Percentiles rank a stretch among this genome's conserved stretches.
Evolutionary conservation across 2,797 vertebrate genomes (phyloP).

Genomic region (Cichlasoma orientale): DNA sequence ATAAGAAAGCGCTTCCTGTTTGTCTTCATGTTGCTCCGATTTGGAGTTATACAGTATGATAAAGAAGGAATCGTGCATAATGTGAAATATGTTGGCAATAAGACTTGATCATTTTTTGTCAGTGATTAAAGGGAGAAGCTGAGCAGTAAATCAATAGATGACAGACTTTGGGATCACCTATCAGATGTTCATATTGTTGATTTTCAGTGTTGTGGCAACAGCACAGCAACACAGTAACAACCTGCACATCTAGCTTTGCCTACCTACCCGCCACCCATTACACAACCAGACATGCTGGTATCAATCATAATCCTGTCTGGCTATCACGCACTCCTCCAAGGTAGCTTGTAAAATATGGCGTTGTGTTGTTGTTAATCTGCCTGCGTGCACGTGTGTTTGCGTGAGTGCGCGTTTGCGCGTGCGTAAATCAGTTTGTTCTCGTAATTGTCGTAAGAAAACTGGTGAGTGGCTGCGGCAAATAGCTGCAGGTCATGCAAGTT

Average conservation of each 20-base stretch:
- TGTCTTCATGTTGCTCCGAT: neutral
- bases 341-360: conserved; percentile 37
- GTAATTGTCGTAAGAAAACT: conserved; percentile 50
- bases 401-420: neutral
- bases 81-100: neutral
- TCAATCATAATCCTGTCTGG: conserved; percentile 43
- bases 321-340: conserved; percentile 27
- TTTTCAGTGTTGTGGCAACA: conserved; percentile 29
- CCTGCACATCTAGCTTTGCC: neutral
- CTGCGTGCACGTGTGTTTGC: neutral
- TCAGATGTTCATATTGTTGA: neutral
- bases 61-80: neutral
- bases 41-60: neutral
- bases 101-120: neutral
- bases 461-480: conserved; percentile 40
- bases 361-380: conserved; percentile 15
- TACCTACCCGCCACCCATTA: neutral
- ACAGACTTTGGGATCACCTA: conserved; percentile 11
- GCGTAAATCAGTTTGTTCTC: conserved; percentile 46
- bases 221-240: conserved; percentile 17
- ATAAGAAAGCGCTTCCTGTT: neutral
- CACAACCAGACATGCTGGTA: conserved; percentile 23
- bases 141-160: conserved; percentile 16
- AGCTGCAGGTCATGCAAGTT: conserved; percentile 45
- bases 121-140: neutral